Conservation (phyloP, 2,888 invertebrate genomes). For the Rhaphigaster nebulosa region DNA sequence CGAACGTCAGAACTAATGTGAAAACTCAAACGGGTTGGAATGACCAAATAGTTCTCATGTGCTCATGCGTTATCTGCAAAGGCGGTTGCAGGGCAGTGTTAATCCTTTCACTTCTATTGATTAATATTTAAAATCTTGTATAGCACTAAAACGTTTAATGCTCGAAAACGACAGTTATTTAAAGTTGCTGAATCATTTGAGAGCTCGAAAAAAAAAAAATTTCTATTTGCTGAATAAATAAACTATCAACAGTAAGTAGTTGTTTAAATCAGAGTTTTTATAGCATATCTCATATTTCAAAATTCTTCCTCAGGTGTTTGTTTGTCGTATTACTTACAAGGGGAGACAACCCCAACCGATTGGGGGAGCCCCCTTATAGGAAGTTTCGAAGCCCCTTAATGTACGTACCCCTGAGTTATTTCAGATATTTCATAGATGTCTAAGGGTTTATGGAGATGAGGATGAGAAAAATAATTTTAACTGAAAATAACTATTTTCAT, state of each 20-base stretch:
- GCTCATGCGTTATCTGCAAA: too few species aligned
- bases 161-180: too few species aligned
- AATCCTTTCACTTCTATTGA: too few species aligned
- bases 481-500: neutral
- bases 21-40: too few species aligned
- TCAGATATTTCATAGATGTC: slow-evolving; percentile 35
- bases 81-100: too few species aligned
- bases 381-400: slow-evolving; percentile 21
- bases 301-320: slow-evolving; percentile 47
- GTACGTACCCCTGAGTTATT: neutral
- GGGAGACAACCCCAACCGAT: slow-evolving; percentile 9
- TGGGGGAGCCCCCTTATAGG: neutral
- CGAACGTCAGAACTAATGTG: too few species aligned
- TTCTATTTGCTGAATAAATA: neutral
- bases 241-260: neutral
- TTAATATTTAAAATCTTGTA: too few species aligned
- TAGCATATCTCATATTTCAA: slow-evolving; percentile 11
- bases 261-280: neutral
- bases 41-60: too few species aligned
- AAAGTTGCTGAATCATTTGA: too few species aligned
- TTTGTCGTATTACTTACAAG: slow-evolving; percentile 31
- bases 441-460: neutral
- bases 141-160: too few species aligned
- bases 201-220: too few species aligned
- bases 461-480: neutral